These are phyloP conservation scores for Lota lota DNA, from an alignment of 2,113 vertebrate species.

Conservation along the genomic window DNA sequence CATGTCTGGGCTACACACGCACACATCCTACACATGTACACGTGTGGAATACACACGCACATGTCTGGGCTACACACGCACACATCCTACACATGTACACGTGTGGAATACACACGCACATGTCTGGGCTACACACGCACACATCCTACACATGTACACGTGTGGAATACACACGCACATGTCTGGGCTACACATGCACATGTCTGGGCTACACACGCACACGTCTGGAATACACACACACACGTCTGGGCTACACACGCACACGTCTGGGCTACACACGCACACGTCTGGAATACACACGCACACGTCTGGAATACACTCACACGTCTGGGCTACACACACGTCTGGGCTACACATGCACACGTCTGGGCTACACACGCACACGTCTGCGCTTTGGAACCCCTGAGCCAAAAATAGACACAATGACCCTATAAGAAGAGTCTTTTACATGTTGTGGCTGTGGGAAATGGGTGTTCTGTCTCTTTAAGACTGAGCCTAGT, in stretches of 20 bases:
- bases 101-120: slow-evolving; percentile 38
- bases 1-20: too few species aligned
- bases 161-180: neutral
- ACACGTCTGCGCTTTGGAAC: slow-evolving; percentile 33
- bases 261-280: too few species aligned
- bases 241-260: too few species aligned
- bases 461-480: slow-evolving; percentile 49
- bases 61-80: slow-evolving; percentile 20
- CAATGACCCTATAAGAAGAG: slow-evolving; percentile 46
- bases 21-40: too few species aligned
- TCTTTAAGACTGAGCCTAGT: slow-evolving; percentile 67
- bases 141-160: too few species aligned
- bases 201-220: too few species aligned
- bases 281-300: too few species aligned
- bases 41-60: slow-evolving; percentile 37
- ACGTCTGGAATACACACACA: too few species aligned
- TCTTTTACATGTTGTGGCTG: slow-evolving; percentile 54
- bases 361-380: slow-evolving; percentile 36
- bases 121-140: slow-evolving; percentile 17
- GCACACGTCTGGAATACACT: neutral
- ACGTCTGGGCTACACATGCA: too few species aligned
- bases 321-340: neutral
- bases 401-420: slow-evolving; percentile 64
- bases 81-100: neutral
- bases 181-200: too few species aligned